Base-by-base conservation (phyloP, 2,888 invertebrate genomes). In the Drosophila cognata region DNA sequence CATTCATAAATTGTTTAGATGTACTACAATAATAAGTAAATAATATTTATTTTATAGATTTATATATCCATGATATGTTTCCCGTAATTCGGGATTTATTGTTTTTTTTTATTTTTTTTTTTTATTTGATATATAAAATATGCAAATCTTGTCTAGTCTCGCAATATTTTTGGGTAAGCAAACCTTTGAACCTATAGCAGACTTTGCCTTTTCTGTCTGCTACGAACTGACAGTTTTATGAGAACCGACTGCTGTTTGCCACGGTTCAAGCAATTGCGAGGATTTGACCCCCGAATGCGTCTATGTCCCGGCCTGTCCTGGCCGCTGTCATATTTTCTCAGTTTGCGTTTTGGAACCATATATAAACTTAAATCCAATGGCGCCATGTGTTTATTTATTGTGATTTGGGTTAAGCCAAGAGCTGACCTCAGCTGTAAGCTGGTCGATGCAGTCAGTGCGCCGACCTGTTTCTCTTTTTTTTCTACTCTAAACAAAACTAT, bases 201-300 rank as follows among this genome's bases (percentile, higher is more conserved):
- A 65, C 59, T 74, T 74, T 31, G 65, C 58, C 50, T 57, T 68
- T 78, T 71, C 35, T 71, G 80, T 76, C 80, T 79, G 68, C 57
- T 65, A 55, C 52, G 66, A 69, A 55, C 69, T 90, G 85, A 81
- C 85, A 85, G 79, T 74, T 89, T 89, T 85, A 85, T 87, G 89
- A 74, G 79, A 89, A 78, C 71, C 67, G 66, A 51, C 64, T 61
- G 65, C 79, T 56, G 18, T 60, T 68, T 79, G 66, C 53, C 53
- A 18, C 51, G 48, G 63, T 67, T 65, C 59, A 75, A 66, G 56
- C 51, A 75, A 70, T 62, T 78, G 35, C 50, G n/a, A 31, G 41
- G 25, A 48, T 41, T 50, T 52, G 31, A 43, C 31, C 43, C 11
- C 31, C 25, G 4, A 10, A 57, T 8, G 36, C 25, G 55, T 16